Base-by-base conservation (phyloP, 2,797 vertebrate species). In the Siniperca undulata region DNA sequence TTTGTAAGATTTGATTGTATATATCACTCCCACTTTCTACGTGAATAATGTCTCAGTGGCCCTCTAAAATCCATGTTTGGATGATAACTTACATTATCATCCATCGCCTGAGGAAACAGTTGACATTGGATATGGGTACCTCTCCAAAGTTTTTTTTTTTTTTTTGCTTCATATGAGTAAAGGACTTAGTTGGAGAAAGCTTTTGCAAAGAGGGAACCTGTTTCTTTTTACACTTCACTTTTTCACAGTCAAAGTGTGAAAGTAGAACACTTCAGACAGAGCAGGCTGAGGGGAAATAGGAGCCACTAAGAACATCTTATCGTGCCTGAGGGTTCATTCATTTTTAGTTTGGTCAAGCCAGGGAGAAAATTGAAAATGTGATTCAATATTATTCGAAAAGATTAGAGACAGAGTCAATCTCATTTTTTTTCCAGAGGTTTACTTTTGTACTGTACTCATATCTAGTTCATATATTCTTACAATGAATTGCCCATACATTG, bases 1-100 rank as follows among this genome's bases (percentile, higher is more conserved):
- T 64, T 58, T 3, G 0, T 4, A 13, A 59, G 7, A 52, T 46
- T 50, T 46, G 38, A 67, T 40, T 58, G 61, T 74, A 59, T 66
- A 77, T 72, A 77, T 75, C 75, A 64, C 61, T 50, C 40, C 20
- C 38, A 65, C 20, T 58, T 70, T 58, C 30, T 24, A 44, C 44
- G 59, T 55, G 74, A 81, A 81, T 61, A 64, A 55, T 61, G 38
- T 78, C 75, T 64, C 24, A 3, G 14, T 53, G 14, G 36, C 16
- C 44, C 65, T 80, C 55, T 55, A 27, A 72, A 82, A 44, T 36
- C 48, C 42, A 65, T 88, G 74, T 86, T 88, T 90, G 70, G 75
- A 67, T 73, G 60, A 80, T 69, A 77, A 61, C 56, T 66, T 70
- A 64, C 76, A 85, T 86, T 66, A 84, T 80, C 82, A 86, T 90